phyloP scores from a whole-genome alignment of 2,113 vertebrate species.

The Dromiciops gliroides region DNA sequence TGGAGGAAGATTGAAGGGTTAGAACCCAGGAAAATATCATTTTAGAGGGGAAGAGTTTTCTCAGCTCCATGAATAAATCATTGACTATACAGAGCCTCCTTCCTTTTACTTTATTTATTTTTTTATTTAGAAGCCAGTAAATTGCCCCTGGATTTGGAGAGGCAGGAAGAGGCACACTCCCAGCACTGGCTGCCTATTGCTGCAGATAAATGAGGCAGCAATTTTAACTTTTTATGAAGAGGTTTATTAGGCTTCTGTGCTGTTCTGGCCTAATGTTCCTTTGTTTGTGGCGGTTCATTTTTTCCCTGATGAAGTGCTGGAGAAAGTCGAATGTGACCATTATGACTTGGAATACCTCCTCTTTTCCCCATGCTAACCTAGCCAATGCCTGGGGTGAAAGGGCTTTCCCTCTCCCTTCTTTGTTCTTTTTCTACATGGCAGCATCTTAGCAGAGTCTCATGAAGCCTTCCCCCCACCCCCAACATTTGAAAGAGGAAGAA shows the following conservation, averaged over 20 bases:
- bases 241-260: conserved; percentile 67
- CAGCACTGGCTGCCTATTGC: not conserved
- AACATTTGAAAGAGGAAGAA: not conserved
- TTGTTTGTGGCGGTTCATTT: conserved; percentile 69
- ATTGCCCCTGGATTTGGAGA: conserved; percentile 68
- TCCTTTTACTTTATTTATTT: conserved; percentile 47
- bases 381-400: conserved; percentile 14
- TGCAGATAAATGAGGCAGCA: conserved; percentile 68
- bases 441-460: not conserved
- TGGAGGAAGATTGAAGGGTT: conserved; percentile 67
- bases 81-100: conserved; percentile 34
- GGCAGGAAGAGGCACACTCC: conserved; percentile 14
- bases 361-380: not conserved
- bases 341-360: conserved; percentile 38
- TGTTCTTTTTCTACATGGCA: not conserved
- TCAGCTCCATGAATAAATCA: conserved; percentile 72
- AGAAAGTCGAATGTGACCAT: conserved; percentile 36
- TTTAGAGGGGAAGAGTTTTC: conserved; percentile 63
- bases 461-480: not conserved
- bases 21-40: conserved; percentile 72
- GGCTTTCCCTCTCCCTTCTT: not conserved
- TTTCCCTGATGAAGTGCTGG: conserved; percentile 41
- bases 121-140: conserved; percentile 62
- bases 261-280: conserved; percentile 62
- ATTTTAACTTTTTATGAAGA: conserved; percentile 78